Evolutionary conservation across 2,888 invertebrate species (phyloP).

Genomic region (Agrotis puta): DNA sequence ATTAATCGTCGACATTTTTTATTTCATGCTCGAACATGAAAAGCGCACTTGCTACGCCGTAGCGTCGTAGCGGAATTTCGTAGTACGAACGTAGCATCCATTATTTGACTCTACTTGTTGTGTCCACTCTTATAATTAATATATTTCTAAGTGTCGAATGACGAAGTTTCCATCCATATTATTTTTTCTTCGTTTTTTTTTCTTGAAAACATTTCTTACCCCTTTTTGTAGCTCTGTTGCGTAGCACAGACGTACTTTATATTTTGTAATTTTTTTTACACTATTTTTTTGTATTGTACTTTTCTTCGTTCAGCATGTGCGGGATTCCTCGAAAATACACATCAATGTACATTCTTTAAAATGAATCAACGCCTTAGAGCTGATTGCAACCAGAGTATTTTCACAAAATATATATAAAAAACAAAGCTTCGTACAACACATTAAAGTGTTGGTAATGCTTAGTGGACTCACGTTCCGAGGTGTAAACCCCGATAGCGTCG

Average conservation of each 20-base stretch:
- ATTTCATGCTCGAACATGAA: neutral
- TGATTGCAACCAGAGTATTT: slow-evolving; percentile 55
- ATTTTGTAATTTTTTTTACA: neutral
- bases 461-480: slow-evolving; percentile 75
- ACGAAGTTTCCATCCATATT: neutral
- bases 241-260: slow-evolving; percentile 12
- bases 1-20: neutral
- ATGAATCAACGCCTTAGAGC: slow-evolving; percentile 46
- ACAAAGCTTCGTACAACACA: slow-evolving; percentile 59
- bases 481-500: slow-evolving; percentile 77
- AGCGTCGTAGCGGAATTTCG: slow-evolving; percentile 40
- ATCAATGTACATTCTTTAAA: slow-evolving; percentile 20
- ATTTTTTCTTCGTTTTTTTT: neutral
- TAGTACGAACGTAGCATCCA: slow-evolving; percentile 17
- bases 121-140: neutral
- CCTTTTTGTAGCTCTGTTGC: neutral
- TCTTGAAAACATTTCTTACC: neutral
- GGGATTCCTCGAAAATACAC: slow-evolving; percentile 13
- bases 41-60: slow-evolving; percentile 41
- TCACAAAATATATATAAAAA: slow-evolving; percentile 58
- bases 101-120: too few species aligned
- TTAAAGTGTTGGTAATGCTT: slow-evolving; percentile 68
- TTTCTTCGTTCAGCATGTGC: neutral
- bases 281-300: neutral
- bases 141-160: neutral